Evolutionary conservation across 1,140 invertebrate species (phyloP).

Genomic region (Drosophila hydei): DNA sequence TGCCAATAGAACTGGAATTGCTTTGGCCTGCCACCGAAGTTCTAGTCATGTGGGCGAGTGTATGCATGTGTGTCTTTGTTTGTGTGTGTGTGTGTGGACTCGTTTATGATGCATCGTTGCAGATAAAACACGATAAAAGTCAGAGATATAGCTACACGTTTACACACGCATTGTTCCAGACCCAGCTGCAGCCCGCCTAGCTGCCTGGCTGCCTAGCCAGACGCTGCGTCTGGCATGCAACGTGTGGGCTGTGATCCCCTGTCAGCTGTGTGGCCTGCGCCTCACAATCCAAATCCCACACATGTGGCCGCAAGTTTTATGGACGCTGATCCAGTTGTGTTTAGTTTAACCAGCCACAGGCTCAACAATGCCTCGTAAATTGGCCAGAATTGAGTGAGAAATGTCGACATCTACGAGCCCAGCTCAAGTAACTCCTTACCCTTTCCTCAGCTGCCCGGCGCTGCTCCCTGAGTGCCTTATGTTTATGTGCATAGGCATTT

Average conservation of each 20-base stretch:
- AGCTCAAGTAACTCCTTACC: not conserved
- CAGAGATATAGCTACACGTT: slow-evolving; percentile 33
- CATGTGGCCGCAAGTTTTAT: slow-evolving; percentile 59
- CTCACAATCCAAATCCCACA: slow-evolving; percentile 59
- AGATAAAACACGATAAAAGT: slow-evolving; percentile 75
- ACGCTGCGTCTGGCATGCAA: slow-evolving; percentile 31
- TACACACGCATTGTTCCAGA: slow-evolving; percentile 31
- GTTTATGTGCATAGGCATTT: slow-evolving; percentile 2
- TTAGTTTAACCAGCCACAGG: slow-evolving; percentile 23
- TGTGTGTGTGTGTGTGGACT: slow-evolving; percentile 31
- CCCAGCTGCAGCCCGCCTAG: slow-evolving; percentile 16
- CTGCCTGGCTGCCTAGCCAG: slow-evolving; percentile 19
- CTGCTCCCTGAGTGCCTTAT: not conserved
- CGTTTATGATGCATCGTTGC: slow-evolving; percentile 69
- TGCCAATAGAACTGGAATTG: slow-evolving; percentile 26
- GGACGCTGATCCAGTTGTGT: slow-evolving; percentile 18
- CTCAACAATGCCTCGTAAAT: slow-evolving; percentile 69
- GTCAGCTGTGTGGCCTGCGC: slow-evolving; percentile 23
- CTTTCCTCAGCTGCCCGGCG: not conserved
- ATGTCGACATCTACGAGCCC: slow-evolving; percentile 37
- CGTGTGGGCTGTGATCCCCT: slow-evolving; percentile 39
- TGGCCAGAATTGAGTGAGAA: slow-evolving; percentile 68
- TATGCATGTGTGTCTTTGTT: slow-evolving; percentile 35
- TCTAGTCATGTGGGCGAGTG: slow-evolving; percentile 13
- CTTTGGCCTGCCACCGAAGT: not conserved